Conservation (phyloP, 2,888 invertebrate genomes). For the Habrosyne pyritoides region DNA sequence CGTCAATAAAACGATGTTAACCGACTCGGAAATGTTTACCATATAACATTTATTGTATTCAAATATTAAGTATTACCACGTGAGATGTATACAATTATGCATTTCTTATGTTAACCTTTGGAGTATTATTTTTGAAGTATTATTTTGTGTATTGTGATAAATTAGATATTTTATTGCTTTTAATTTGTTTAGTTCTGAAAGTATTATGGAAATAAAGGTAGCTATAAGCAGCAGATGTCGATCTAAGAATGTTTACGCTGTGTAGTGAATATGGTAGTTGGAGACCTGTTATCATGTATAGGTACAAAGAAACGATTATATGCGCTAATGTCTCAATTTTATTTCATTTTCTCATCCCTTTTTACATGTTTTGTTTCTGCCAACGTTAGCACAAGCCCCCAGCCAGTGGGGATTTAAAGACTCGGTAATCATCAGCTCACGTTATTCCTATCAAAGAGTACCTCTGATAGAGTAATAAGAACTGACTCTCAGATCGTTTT, state of each 20-base stretch:
- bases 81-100: constrained; percentile 70
- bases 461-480: too few relatives aligned
- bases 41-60: constrained; percentile 35
- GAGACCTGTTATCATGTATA: constrained; percentile 68
- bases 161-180: constrained; percentile 72
- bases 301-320: constrained; percentile 82
- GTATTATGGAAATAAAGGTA: constrained; percentile 74
- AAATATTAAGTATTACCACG: constrained; percentile 48
- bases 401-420: too few relatives aligned
- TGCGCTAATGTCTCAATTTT: constrained; percentile 64
- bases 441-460: too few relatives aligned
- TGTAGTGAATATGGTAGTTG: constrained; percentile 74
- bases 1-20: constrained; percentile 39
- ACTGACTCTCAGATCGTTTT: too few relatives aligned
- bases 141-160: constrained; percentile 76
- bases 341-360: constrained; percentile 40
- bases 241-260: constrained; percentile 71
- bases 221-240: constrained; percentile 69
- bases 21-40: constrained; percentile 55
- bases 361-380: too few relatives aligned
- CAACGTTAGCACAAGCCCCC: too few relatives aligned
- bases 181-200: constrained; percentile 69
- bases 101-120: constrained; percentile 66
- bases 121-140: constrained; percentile 81
- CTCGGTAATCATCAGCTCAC: too few relatives aligned